A percentile compares a stretch with the other conserved stretches of the same genome.
These are phyloP conservation scores for Patella pellucida DNA, from an alignment of 2,888 invertebrate species.

Conservation along the genomic window DNA sequence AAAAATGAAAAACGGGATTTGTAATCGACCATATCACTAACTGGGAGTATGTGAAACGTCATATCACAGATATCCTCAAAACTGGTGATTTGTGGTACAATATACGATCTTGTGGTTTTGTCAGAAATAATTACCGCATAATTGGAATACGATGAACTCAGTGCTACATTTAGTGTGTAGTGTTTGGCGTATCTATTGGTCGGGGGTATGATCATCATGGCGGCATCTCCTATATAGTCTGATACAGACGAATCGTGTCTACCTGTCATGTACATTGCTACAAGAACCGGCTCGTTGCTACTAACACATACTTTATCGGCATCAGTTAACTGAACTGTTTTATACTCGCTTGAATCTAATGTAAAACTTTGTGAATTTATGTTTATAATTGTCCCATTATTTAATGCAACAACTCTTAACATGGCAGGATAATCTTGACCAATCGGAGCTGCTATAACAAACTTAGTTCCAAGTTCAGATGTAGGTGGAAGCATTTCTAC, in stretches of 20 bases:
- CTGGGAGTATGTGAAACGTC: neutral
- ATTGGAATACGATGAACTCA: neutral
- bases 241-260: neutral
- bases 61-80: neutral
- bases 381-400: neutral
- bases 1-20: neutral
- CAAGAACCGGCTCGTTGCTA: neutral
- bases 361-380: neutral
- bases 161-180: neutral
- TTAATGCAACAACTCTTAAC: neutral
- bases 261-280: neutral
- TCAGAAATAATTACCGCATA: neutral
- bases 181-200: neutral
- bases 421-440: neutral
- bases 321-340: neutral
- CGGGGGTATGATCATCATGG: neutral
- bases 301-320: neutral
- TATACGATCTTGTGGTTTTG: neutral
- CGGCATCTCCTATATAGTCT: neutral
- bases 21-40: neutral
- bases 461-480: neutral
- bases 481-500: neutral
- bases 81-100: neutral
- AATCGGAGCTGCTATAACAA: neutral
- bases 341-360: neutral